Evolutionary conservation across 2,113 vertebrate species (phyloP).

Genomic region (Camelus bactrianus): DNA sequence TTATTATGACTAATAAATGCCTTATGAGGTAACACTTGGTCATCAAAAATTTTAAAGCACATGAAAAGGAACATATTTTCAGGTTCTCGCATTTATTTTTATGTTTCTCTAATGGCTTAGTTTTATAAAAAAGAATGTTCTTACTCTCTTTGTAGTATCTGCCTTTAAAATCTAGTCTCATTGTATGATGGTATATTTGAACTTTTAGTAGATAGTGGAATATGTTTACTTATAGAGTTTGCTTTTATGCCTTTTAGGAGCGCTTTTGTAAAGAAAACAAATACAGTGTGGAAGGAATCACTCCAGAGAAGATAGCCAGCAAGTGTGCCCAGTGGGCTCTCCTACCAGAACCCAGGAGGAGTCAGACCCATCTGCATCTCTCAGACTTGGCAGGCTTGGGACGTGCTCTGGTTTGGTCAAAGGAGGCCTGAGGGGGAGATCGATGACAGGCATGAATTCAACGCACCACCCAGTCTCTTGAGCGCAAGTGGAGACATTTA

Average conservation of each 20-base stretch:
- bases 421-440: background rate
- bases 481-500: background rate
- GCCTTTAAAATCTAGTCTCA: background rate
- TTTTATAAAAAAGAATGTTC: background rate
- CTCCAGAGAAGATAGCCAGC: background rate
- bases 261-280: background rate
- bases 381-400: too few relatives aligned
- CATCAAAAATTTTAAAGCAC: background rate
- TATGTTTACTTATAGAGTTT: background rate
- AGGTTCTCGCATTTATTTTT: background rate
- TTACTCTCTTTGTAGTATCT: background rate
- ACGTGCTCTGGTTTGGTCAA: background rate
- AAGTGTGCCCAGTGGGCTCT: background rate
- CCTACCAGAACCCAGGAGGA: background rate
- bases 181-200: background rate
- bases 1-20: background rate
- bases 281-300: background rate
- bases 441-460: background rate
- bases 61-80: background rate
- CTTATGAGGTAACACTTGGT: background rate
- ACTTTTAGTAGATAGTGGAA: background rate
- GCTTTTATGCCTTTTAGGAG: background rate
- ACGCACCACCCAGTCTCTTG: rapidly evolving
- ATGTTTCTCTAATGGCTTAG: background rate
- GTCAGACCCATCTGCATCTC: background rate